These are phyloP conservation scores for Dryas iulia DNA, from an alignment of 1,140 invertebrate species.

Conservation along the genomic window DNA sequence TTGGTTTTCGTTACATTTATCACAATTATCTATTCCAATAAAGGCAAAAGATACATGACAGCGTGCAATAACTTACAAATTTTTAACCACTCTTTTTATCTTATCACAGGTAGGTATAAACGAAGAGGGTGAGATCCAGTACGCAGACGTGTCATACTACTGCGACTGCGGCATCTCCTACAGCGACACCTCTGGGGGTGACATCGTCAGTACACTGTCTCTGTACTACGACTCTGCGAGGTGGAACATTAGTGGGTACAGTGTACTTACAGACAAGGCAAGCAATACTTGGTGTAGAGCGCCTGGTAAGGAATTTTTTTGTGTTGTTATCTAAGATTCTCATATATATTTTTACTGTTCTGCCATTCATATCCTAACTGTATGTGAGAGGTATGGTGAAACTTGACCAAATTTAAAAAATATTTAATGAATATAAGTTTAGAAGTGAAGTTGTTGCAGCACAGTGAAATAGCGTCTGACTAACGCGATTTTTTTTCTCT, in stretches of 20 bases:
- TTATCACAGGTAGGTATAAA: conserved; percentile 81
- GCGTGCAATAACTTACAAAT: no score
- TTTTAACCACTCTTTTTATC: neutral
- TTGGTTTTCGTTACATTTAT: no score
- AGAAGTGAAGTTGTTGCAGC: no score
- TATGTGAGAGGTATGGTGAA: no score
- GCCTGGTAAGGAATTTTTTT: conserved; percentile 82
- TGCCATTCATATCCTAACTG: neutral
- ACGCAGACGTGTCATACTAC: conserved; percentile 81
- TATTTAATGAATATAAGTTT: no score
- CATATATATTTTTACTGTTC: neutral
- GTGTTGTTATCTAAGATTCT: no score
- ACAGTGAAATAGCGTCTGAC: no score
- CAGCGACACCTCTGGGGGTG: conserved; percentile 79
- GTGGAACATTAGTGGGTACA: conserved; percentile 81
- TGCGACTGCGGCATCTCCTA: conserved; percentile 82
- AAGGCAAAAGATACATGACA: no score
- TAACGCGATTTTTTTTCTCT: no score
- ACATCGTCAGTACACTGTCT: conserved; percentile 53
- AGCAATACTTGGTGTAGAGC: conserved; percentile 83
- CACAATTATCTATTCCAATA: no score
- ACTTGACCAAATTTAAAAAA: no score
- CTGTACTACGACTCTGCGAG: conserved; percentile 81
- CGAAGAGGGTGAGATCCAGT: conserved; percentile 83
- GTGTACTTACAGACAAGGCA: conserved; percentile 84